Percentiles rank a stretch among this genome's conserved stretches.
These are phyloP conservation scores for Prenolepis imparis DNA, from an alignment of 2,888 invertebrate species.

Conservation along the genomic window DNA sequence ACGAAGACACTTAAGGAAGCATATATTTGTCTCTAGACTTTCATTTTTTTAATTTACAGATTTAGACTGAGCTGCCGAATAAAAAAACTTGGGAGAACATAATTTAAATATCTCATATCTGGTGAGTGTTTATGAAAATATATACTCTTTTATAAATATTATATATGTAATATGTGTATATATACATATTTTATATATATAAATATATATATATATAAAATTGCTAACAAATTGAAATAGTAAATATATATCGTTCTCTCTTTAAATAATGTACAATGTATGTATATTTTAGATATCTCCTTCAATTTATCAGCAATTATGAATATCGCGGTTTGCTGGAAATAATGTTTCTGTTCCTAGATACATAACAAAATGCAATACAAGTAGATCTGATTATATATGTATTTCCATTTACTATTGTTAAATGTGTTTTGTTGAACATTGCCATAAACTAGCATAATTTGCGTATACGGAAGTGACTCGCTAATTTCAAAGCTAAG, in stretches of 20 bases:
- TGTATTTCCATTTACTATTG: neutral
- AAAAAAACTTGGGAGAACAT: neutral
- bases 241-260: too few species aligned
- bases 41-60: neutral
- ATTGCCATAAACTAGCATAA: neutral
- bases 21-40: neutral
- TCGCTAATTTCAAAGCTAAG: neutral
- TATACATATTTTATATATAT: neutral
- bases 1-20: neutral
- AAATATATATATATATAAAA: too few species aligned
- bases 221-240: too few species aligned
- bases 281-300: too few species aligned
- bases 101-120: conserved; percentile 1
- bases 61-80: neutral
- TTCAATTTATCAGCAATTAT: neutral
- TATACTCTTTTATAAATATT: neutral
- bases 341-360: neutral
- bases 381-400: neutral
- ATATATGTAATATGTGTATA: neutral
- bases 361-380: neutral
- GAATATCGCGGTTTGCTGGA: neutral
- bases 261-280: too few species aligned
- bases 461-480: neutral
- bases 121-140: neutral
- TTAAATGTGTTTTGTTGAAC: conserved; percentile 1